A percentile compares a stretch with the other conserved stretches of the same genome.
phyloP scores from a whole-genome alignment of 2,888 invertebrate genomes.

The Coenonympha glycerion region DNA sequence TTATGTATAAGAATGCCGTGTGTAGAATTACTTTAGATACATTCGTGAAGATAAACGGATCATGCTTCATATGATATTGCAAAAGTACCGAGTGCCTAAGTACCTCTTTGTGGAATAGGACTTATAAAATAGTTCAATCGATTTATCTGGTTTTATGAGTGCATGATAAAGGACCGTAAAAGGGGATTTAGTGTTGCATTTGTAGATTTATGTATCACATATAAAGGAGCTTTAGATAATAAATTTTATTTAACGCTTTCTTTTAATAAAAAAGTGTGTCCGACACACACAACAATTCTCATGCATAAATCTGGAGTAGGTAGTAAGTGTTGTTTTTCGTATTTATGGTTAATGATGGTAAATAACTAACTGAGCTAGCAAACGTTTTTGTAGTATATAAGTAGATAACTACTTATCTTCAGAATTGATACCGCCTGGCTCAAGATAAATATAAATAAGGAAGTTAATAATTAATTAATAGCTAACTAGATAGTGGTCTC shows the following conservation, averaged over 20 bases:
- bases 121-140: no score
- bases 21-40: not conserved
- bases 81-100: no score
- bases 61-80: not conserved
- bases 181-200: not conserved
- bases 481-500: not conserved
- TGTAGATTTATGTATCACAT: not conserved
- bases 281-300: no score
- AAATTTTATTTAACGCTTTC: no score
- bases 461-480: not conserved
- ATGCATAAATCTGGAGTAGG: no score
- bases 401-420: not conserved
- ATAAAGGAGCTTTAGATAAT: not conserved
- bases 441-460: not conserved
- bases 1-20: constrained; percentile 1
- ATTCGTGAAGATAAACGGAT: not conserved
- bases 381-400: no score
- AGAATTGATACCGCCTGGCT: not conserved
- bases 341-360: no score
- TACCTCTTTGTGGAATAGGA: no score
- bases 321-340: no score
- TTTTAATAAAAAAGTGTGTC: no score
- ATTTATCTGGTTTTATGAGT: no score
- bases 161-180: not conserved
- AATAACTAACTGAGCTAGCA: no score